Evolutionary conservation across 2,113 vertebrate genomes (phyloP).

Genomic region (Halichoerus grypus): DNA sequence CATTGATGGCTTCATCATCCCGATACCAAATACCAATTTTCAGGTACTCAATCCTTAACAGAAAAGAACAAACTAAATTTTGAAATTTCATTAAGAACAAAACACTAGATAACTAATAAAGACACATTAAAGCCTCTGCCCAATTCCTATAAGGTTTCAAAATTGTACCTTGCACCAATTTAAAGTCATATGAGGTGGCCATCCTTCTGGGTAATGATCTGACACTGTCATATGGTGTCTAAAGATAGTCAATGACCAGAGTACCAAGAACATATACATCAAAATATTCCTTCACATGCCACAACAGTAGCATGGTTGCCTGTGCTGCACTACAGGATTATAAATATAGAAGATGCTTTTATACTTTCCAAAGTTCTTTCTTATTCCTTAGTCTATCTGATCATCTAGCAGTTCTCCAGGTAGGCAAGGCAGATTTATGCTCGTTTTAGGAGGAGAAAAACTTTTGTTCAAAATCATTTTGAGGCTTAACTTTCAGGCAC

Average conservation of each 20-base stretch:
- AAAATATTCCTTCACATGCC: conserved; percentile 23
- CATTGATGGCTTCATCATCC: background rate
- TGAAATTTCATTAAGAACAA: conserved; percentile 26
- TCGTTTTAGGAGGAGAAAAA: background rate
- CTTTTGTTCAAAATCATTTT: conserved; percentile 22
- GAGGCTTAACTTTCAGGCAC: background rate
- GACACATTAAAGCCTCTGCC: background rate
- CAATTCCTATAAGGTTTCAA: background rate
- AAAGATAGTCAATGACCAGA: background rate
- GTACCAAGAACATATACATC: background rate
- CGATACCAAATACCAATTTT: conserved; percentile 5
- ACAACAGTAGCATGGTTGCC: background rate
- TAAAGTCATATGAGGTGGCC: background rate
- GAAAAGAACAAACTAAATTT: conserved; percentile 11
- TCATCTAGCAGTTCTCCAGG: background rate
- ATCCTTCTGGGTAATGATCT: background rate
- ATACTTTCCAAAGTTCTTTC: background rate
- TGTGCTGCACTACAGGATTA: background rate
- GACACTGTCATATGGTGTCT: background rate
- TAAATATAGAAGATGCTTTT: background rate
- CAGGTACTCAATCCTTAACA: background rate
- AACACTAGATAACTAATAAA: background rate
- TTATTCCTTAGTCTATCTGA: conserved; percentile 22
- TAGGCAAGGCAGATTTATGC: background rate
- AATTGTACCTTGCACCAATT: background rate